Percentiles rank a stretch among this genome's conserved stretches.
phyloP scores from a whole-genome alignment of 2,113 vertebrate species.

The Thunnus thynnus region DNA sequence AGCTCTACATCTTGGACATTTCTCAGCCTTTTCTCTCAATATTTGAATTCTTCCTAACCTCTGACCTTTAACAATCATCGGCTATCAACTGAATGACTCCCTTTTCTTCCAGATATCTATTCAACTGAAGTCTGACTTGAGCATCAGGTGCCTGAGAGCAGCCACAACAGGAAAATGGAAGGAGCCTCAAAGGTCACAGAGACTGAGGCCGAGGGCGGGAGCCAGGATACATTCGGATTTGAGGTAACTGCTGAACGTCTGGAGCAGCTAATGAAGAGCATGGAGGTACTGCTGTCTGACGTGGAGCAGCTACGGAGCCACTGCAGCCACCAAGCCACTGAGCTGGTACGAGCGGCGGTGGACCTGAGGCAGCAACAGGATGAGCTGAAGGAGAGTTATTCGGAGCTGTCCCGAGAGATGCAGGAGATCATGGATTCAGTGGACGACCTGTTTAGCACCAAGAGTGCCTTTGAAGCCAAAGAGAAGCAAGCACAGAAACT shows the following conservation, averaged over 20 bases:
- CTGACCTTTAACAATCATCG: not conserved
- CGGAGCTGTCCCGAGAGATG: slow-evolving; percentile 81
- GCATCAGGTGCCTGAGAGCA: slow-evolving; percentile 5
- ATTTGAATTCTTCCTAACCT: not conserved
- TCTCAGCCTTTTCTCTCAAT: slow-evolving; percentile 14
- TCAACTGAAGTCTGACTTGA: slow-evolving; percentile 27
- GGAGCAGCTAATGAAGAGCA: slow-evolving; percentile 88
- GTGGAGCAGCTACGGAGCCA: slow-evolving; percentile 88
- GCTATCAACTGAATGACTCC: slow-evolving; percentile 26
- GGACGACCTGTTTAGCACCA: slow-evolving; percentile 84
- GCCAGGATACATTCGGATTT: slow-evolving; percentile 18
- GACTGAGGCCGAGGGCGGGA: not conserved
- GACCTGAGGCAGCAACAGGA: slow-evolving; percentile 86
- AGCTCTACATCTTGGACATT: slow-evolving; percentile 8
- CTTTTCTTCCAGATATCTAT: slow-evolving; percentile 49
- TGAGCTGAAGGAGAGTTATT: slow-evolving; percentile 86
- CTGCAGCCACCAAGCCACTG: slow-evolving; percentile 86
- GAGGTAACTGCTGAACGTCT: slow-evolving; percentile 66
- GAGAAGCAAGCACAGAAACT: slow-evolving; percentile 88
- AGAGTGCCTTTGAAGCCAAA: slow-evolving; percentile 86
- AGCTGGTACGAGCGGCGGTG: slow-evolving; percentile 82
- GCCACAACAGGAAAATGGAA: slow-evolving; percentile 55
- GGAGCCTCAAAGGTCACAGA: slow-evolving; percentile 4
- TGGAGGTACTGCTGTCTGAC: slow-evolving; percentile 89
- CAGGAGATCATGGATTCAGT: slow-evolving; percentile 86